Percentiles rank a stretch among this genome's conserved stretches.
phyloP scores from a whole-genome alignment of 2,113 vertebrate genomes.

The Nothocercus julius region DNA sequence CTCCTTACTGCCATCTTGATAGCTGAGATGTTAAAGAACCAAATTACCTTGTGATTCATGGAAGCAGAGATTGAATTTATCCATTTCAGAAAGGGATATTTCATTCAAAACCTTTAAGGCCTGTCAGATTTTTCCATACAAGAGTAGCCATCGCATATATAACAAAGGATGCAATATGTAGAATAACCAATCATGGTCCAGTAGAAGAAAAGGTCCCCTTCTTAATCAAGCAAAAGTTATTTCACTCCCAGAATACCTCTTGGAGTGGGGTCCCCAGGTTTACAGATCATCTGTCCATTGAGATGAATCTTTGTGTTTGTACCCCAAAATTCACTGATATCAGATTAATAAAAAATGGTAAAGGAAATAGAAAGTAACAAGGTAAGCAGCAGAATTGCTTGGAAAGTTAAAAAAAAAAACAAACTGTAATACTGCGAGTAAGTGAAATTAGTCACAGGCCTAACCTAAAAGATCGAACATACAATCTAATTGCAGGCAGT shows the following conservation, averaged over 20 bases:
- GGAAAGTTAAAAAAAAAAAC: neutral
- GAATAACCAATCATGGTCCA: neutral
- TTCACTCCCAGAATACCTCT: neutral
- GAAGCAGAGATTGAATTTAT: neutral
- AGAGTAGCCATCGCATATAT: neutral
- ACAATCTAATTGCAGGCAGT: neutral
- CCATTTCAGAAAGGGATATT: neutral
- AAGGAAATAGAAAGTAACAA: neutral
- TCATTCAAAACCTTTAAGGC: neutral
- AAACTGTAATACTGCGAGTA: neutral
- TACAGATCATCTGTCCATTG: accelerated
- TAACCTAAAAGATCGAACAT: neutral
- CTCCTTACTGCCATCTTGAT: neutral
- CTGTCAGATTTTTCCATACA: neutral
- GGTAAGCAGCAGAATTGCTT: neutral
- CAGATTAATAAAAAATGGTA: neutral
- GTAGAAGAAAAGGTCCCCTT: neutral
- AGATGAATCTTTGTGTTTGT: neutral
- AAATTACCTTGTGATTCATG: neutral
- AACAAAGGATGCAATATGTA: neutral
- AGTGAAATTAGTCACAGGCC: neutral
- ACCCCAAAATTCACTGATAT: neutral
- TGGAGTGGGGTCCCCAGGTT: neutral
- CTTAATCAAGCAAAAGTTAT: neutral
- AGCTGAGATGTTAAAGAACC: neutral